Conservation (phyloP, 2,797 vertebrate species). For the Xenentodon cancila region DNA sequence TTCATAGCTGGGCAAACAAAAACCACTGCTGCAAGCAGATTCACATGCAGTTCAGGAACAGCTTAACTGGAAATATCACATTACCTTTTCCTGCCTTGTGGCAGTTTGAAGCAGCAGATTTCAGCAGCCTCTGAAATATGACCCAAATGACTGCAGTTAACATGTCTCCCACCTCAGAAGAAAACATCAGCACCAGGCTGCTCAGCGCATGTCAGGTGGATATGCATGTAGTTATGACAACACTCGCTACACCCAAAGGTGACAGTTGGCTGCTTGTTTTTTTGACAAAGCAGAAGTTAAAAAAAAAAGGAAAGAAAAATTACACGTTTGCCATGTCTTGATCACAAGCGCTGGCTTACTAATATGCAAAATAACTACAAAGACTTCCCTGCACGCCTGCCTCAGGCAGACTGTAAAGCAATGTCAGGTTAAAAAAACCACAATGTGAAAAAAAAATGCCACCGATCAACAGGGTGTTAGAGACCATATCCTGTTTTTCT, state of each 20-base stretch:
- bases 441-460: slow-evolving; percentile 34
- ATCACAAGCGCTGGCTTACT: no score
- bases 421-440: slow-evolving; percentile 49
- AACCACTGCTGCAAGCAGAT: slow-evolving; percentile 30
- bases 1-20: slow-evolving; percentile 35
- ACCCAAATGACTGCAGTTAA: slow-evolving; percentile 23
- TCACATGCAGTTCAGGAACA: slow-evolving; percentile 30
- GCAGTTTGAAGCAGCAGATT: slow-evolving; percentile 30
- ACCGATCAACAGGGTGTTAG: slow-evolving; percentile 33
- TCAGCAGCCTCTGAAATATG: slow-evolving; percentile 25
- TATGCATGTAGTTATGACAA: not conserved
- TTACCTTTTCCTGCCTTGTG: slow-evolving; percentile 26
- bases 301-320: not conserved
- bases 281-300: not conserved
- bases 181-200: not conserved
- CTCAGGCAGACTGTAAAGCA: slow-evolving; percentile 42
- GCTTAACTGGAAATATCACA: slow-evolving; percentile 39
- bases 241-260: not conserved
- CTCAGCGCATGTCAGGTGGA: slow-evolving; percentile 6
- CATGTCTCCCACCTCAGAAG: slow-evolving; percentile 29
- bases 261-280: not conserved
- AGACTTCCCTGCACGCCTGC: slow-evolving; percentile 23
- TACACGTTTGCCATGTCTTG: not conserved
- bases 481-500: slow-evolving; percentile 76
- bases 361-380: not conserved